Base-by-base conservation (phyloP, 2,888 invertebrate genomes). In the Drosophila rubida region DNA sequence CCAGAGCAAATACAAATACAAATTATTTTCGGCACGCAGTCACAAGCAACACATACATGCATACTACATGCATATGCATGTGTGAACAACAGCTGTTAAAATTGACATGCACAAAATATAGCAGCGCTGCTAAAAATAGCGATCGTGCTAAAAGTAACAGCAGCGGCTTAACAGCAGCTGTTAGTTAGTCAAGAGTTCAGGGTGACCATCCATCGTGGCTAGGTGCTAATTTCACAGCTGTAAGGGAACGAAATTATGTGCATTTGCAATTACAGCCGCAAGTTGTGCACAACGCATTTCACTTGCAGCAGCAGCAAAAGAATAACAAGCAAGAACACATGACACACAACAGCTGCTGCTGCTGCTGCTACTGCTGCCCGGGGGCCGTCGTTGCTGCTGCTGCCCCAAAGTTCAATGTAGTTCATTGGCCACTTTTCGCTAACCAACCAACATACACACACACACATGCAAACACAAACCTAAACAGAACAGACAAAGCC, bases 391-490 rank as follows among this genome's bases (percentile, higher is more conserved):
- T 67, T 64, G 61, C 53, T 46, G 61, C 53, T 46, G 59, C 54
- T 63, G 75, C 59, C 74, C 70, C 84, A 87, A 79, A 85, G 85
- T 88, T 85, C 85, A 85, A 85, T 85, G 85, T 87, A 88, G 85
- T 85, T 85, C 89, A 85, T 85, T 88, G 84, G 87, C 87, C 84
- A 88, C 85, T 85, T 88, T 84, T 75, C 71, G 87, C 88, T 75
- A 86, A 72, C 72, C 72, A 66, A 65, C 74, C 57, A 49, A 51
- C 32, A 68, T 46, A 68, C 22, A 50, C 16, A 50, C 27, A 53
- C 9, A 60, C 19, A 61, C 53, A 19, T 32, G 32, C 32, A 44
- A 25, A 63, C 30, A 63, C 48, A 71, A 37, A 70, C 60, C 71
- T 66, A 69, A 55, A 67, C 69, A 75, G 65, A 80, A 77, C 85